Base-by-base conservation (phyloP, 2,888 invertebrate genomes). In the Carpatolechia fugitivella region DNA sequence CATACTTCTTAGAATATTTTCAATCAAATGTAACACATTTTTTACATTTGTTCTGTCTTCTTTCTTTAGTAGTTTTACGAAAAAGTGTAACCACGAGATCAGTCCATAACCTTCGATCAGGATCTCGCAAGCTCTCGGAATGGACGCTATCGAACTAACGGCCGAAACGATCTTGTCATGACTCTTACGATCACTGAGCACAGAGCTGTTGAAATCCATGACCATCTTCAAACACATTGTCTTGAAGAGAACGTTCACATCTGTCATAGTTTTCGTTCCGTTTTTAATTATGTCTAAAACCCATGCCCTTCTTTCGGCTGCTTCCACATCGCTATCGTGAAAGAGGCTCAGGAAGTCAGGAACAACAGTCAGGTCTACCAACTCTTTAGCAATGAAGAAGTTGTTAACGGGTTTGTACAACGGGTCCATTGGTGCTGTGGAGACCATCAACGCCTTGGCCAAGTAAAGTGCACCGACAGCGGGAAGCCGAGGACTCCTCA, bases 341-440 rank as follows among this genome's bases (percentile, higher is more conserved):
- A 98, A 94, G 35, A 98, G 92, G 52, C 95, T 94, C 58, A 96
- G 93, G 70, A 98, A 94, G 75, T 98, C 98, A 0, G 98, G 98
- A n/a, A 98, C 94, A 2, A 93, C 92, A 11, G 92, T 91, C 13
- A 97, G 86, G 72, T 97, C 94, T 13, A 97, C 91, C 7, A 92
- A 91, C 10, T 95, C 93, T 78, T 96, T 97, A 1, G 95, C 93
- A 69, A 95, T 92, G 35, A 97, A 82, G 77, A 95, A 97, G 68
- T 93, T 92, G 72, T 95, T 94, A n/a, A 98, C 86, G 0, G 94
- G 93, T 63, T 93, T 91, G 79, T 96, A 98, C 66, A 98, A 91
- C 0, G 94, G 91, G 68, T 96, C 92, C 38, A 92, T 91, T 0
- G 97, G 96, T 58, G 95, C 92, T 0, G 95, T 93, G 58, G 96